Base-by-base conservation (phyloP, 2,113 vertebrate genomes). In the Atractosteus spatula region DNA sequence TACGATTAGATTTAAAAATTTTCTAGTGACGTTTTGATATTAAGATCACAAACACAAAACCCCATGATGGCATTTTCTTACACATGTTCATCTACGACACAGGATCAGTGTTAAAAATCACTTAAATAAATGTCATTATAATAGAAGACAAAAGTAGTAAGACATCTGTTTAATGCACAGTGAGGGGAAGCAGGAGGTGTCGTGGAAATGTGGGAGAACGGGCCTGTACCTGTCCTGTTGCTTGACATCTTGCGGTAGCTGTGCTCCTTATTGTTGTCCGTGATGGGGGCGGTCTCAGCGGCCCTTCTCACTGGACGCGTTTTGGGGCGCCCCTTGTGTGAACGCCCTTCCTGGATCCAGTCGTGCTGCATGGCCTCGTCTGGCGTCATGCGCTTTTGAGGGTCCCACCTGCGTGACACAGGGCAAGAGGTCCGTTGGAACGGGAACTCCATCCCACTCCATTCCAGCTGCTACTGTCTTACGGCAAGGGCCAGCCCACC, bases 371-470 rank as follows among this genome's bases (percentile, higher is more conserved):
- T 81, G 0, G 92, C 96, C 81, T 98, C 94, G 59, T 95, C 95
- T 0, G 96, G 96, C 71, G 92, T 96, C 95, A 98, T 93, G 7
- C 95, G 94, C 72, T 92, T 92, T 14, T 89, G 83, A n/a, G 96
- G 95, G 76, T 98, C 93, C 95, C 96, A 98, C 71, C 96, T 98
- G 79, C 47, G 80, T 86, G 83, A 63, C 0, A 8, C 43, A 74
- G 62, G 45, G 78, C 71, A 79, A 29, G 44, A 42, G 29, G 8
- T 16, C n/a, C 29, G 29, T 29, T 29, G 1, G 29, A 29, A 29
- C 29, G 2, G 29, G 29, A 29, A 29, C 29, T 29, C 29, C 29
- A 29, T 29, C 29, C 29, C 29, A 29, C 29, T 29, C 29, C 29
- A 29, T 29, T 2, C 29, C 29, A 29, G 29, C 29, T 29, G 29